phyloP scores from a whole-genome alignment of 2,888 invertebrate species.

The Aproaerema taeniolella region DNA sequence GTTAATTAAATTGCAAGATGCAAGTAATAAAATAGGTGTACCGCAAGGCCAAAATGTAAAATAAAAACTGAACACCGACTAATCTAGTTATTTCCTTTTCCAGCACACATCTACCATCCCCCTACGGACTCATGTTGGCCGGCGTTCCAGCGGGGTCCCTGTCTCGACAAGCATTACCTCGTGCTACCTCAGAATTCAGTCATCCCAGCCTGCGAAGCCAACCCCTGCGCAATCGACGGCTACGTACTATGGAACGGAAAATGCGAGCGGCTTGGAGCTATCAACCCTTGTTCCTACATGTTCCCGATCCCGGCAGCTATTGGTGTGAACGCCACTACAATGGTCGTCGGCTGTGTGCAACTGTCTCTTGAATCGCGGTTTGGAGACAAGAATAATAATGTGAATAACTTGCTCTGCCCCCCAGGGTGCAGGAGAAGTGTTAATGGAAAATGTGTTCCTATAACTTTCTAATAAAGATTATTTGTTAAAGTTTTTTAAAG shows the following conservation, averaged over 20 bases:
- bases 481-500: too few species aligned
- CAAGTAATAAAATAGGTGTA: too few species aligned
- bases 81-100: too few species aligned
- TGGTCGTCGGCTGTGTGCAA: constrained; percentile 76
- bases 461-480: constrained; percentile 5
- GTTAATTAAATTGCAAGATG: too few species aligned
- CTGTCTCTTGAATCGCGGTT: constrained; percentile 42
- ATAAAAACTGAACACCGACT: too few species aligned
- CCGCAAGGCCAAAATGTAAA: too few species aligned
- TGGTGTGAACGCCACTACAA: constrained; percentile 78
- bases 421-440: constrained; percentile 51
- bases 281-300: constrained; percentile 53
- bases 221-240: constrained; percentile 78
- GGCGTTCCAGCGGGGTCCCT: constrained; percentile 81
- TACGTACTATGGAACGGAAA: constrained; percentile 56
- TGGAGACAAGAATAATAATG: constrained; percentile 20
- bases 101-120: constrained; percentile 80
- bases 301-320: constrained; percentile 56
- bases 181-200: constrained; percentile 65
- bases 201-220: constrained; percentile 77
- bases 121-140: constrained; percentile 78
- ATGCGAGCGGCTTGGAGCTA: constrained; percentile 58
- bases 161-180: constrained; percentile 71
- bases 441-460: constrained; percentile 38
- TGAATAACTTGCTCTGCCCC: constrained; percentile 27